Percentiles rank a stretch among this genome's conserved stretches.
These are phyloP conservation scores for Euplagia quadripunctaria DNA, from an alignment of 2,888 invertebrate genomes.

Conservation along the genomic window DNA sequence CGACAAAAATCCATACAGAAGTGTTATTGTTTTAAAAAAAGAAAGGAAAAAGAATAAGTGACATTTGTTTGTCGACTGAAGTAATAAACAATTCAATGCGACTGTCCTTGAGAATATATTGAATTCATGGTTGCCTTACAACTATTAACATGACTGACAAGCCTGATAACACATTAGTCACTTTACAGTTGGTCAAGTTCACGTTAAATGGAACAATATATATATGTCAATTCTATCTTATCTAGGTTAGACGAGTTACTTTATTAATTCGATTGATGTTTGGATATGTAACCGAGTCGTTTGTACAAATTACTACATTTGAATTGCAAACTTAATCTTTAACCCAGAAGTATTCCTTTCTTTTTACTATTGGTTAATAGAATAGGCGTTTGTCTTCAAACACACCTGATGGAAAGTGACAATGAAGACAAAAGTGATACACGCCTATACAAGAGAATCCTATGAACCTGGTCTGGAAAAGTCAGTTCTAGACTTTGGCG, in stretches of 20 bases:
- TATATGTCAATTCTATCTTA: conserved; percentile 24
- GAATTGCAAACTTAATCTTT: no score
- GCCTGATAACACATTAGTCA: conserved; percentile 41
- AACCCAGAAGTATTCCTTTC: no score
- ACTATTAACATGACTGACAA: conserved; percentile 36
- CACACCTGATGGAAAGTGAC: no score
- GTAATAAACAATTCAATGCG: conserved; percentile 9
- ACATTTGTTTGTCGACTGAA: neutral
- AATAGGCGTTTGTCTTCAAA: no score
- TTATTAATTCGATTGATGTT: neutral
- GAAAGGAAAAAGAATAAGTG: neutral
- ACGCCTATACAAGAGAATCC: no score
- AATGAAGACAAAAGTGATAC: no score
- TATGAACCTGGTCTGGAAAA: no score
- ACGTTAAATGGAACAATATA: conserved; percentile 59
- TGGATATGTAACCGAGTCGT: neutral
- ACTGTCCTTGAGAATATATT: conserved; percentile 18
- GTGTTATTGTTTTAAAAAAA: no score
- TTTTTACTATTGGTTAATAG: no score
- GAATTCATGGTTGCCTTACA: conserved; percentile 54
- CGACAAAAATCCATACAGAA: no score
- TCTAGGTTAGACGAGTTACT: conserved; percentile 5
- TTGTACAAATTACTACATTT: neutral
- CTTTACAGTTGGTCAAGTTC: conserved; percentile 78
- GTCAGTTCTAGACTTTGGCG: no score